phyloP scores from a whole-genome alignment of 2,113 vertebrate genomes.

The Ammospiza caudacuta region DNA sequence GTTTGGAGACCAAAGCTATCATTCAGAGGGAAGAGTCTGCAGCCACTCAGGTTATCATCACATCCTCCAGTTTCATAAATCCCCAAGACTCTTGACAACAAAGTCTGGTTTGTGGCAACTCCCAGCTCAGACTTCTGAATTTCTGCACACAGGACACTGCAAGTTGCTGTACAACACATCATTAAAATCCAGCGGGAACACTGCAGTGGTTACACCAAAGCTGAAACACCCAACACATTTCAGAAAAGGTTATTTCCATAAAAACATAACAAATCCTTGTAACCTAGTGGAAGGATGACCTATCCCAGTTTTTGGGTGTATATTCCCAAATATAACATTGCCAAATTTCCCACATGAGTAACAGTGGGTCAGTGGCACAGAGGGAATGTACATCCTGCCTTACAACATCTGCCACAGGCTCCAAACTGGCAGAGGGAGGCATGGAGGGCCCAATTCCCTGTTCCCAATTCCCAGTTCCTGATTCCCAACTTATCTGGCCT shows the following conservation, averaged over 20 bases:
- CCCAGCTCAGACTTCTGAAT: neutral
- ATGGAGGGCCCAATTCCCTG: rapidly evolving
- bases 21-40: neutral
- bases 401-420: neutral
- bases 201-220: conserved; percentile 13
- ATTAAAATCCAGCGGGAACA: conserved; percentile 40
- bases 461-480: neutral
- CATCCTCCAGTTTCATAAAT: neutral
- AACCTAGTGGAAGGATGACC: neutral
- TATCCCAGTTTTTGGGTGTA: neutral
- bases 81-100: neutral
- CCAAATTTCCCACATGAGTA: conserved; percentile 23
- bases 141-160: conserved; percentile 25
- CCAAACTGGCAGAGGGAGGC: rapidly evolving
- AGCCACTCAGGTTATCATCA: neutral
- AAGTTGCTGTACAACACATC: conserved; percentile 42
- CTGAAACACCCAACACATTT: conserved; percentile 46
- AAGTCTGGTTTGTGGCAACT: neutral
- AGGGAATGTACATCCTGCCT: neutral
- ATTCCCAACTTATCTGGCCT: neutral
- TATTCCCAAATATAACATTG: neutral
- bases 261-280: conserved; percentile 23
- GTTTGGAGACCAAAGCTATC: neutral
- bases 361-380: conserved; percentile 8
- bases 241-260: conserved; percentile 62